A percentile compares a stretch with the other conserved stretches of the same genome.
Evolutionary conservation across 2,797 vertebrate species (phyloP).

Genomic region (Brachyalestes nurse): DNA sequence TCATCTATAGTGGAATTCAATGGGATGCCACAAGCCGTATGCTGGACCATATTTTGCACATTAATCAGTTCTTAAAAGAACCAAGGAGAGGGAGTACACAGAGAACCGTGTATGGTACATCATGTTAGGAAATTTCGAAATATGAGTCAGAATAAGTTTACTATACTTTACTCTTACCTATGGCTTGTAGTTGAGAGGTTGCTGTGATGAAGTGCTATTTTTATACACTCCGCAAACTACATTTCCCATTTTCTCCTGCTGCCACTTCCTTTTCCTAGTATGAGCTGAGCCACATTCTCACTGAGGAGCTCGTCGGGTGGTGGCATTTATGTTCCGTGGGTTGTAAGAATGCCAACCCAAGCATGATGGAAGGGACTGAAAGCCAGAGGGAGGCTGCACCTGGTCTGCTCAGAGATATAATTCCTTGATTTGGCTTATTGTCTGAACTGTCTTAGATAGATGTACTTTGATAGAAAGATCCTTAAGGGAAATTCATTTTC

Average conservation of each 20-base stretch:
- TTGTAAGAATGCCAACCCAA: background rate
- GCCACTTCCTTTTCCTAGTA: conserved; percentile 15
- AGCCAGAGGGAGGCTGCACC: background rate
- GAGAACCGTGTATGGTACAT: background rate
- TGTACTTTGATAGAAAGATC: background rate
- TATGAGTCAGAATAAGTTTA: background rate
- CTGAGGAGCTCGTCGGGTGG: background rate
- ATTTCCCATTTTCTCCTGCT: background rate
- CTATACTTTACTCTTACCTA: background rate
- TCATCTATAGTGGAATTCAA: background rate
- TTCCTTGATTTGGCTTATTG: background rate
- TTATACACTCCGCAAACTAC: background rate
- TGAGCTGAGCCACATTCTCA: background rate
- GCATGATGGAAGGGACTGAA: background rate
- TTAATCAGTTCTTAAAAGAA: background rate
- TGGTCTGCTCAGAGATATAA: background rate
- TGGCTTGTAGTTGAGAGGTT: background rate
- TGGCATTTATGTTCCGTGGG: conserved; percentile 4
- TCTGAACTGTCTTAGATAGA: background rate
- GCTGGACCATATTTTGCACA: background rate
- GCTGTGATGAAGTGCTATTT: background rate
- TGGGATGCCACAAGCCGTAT: background rate
- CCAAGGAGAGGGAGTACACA: background rate
- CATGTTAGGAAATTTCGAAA: background rate
- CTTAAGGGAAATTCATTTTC: background rate